Conservation (phyloP, 2,113 vertebrate genomes). For the Spermophilus dauricus region DNA sequence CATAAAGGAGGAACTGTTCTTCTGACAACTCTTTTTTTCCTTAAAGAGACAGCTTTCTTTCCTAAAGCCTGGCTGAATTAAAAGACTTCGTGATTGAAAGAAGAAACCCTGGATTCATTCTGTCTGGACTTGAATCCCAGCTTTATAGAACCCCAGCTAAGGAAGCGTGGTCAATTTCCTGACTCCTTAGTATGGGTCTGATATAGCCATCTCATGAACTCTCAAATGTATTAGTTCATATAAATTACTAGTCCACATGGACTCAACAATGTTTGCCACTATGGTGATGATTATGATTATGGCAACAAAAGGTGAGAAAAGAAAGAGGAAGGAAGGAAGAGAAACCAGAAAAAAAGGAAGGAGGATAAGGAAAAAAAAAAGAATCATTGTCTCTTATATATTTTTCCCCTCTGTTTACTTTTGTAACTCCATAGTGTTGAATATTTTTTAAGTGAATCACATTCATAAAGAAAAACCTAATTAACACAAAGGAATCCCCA, state of each 20-base stretch:
- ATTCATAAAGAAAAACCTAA: conserved; percentile 42
- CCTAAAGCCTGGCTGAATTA: neutral
- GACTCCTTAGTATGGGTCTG: neutral
- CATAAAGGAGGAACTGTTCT: neutral
- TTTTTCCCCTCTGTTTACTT: neutral
- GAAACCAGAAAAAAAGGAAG: neutral
- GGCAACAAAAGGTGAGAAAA: neutral
- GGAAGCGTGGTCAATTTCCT: neutral
- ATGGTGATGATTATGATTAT: neutral
- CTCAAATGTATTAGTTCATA: neutral
- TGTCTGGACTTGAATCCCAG: neutral
- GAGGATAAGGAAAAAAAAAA: neutral
- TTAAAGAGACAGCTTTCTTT: neutral
- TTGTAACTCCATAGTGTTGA: neutral
- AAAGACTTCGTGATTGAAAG: neutral
- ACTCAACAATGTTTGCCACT: neutral
- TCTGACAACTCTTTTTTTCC: neutral
- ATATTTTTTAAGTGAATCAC: neutral
- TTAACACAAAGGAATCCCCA: neutral
- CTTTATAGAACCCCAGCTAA: neutral
- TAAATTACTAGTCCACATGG: neutral
- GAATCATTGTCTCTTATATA: neutral
- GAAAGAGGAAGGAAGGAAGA: neutral
- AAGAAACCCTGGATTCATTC: neutral
- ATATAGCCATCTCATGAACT: neutral